These are phyloP conservation scores for Fundulus diaphanus DNA, from an alignment of 2,797 vertebrate genomes.

Conservation along the genomic window DNA sequence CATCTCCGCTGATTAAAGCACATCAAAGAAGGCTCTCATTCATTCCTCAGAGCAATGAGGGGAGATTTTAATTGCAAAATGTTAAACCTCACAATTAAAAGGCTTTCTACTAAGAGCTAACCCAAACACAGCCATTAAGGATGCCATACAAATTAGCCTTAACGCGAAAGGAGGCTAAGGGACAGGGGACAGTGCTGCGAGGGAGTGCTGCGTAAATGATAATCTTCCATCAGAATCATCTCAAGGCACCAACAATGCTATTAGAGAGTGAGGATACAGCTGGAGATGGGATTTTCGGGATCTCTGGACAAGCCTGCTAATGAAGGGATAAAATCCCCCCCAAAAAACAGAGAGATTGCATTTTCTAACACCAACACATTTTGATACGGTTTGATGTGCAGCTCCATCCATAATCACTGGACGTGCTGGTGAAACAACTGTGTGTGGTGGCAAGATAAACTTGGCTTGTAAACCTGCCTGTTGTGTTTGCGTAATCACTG, in stretches of 20 bases:
- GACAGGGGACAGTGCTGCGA: slow-evolving; percentile 72
- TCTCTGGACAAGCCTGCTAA: slow-evolving; percentile 49
- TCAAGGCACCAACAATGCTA: slow-evolving; percentile 59
- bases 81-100: slow-evolving; percentile 97
- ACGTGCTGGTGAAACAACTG: not conserved
- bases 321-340: not conserved
- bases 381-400: slow-evolving; percentile 5
- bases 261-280: slow-evolving; percentile 70
- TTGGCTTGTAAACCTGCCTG: not conserved
- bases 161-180: slow-evolving; percentile 61
- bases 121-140: slow-evolving; percentile 87
- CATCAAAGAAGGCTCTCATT: slow-evolving; percentile 92
- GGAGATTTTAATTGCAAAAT: slow-evolving; percentile 97
- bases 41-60: slow-evolving; percentile 90
- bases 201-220: slow-evolving; percentile 70
- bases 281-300: slow-evolving; percentile 68
- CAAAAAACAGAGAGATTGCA: slow-evolving; percentile 11
- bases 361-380: slow-evolving; percentile 44
- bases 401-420: not conserved
- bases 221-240: slow-evolving; percentile 78
- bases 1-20: slow-evolving; percentile 93
- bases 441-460: not conserved
- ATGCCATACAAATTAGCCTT: slow-evolving; percentile 88
- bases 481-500: not conserved
- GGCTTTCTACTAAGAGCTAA: slow-evolving; percentile 90